Evolutionary conservation across 2,888 invertebrate genomes (phyloP).

Genomic region (Mechanitis mazaeus): DNA sequence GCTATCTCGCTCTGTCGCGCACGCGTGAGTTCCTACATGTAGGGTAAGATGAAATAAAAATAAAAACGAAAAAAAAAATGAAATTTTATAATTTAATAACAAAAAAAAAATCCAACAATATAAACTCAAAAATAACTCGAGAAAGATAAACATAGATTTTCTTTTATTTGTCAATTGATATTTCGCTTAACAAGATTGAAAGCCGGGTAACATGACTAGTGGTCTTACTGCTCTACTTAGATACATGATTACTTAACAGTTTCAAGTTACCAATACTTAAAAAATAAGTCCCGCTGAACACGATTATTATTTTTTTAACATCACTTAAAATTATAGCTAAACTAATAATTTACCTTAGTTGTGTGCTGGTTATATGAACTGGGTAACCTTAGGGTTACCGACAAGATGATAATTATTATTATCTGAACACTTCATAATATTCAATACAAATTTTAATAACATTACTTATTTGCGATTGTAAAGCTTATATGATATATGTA

Average conservation of each 20-base stretch:
- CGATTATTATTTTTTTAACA: constrained; percentile 65
- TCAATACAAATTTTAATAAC: constrained; percentile 54
- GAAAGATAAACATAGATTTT: constrained; percentile 58
- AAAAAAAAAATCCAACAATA: constrained; percentile 56
- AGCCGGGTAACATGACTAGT: constrained; percentile 71
- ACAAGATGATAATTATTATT: constrained; percentile 56
- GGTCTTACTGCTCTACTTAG: constrained; percentile 71
- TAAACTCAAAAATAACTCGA: constrained; percentile 62
- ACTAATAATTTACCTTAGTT: constrained; percentile 65
- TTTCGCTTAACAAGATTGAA: constrained; percentile 67
- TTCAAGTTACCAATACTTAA: constrained; percentile 70
- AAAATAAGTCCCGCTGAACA: constrained; percentile 73
- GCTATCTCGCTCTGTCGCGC: constrained; percentile 61
- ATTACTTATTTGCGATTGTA: constrained; percentile 58
- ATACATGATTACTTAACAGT: constrained; percentile 73
- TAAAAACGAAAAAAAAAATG: constrained; percentile 40
- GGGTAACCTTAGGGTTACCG: constrained; percentile 36
- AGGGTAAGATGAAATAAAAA: constrained; percentile 56
- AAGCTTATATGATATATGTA: constrained; percentile 52
- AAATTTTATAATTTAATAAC: constrained; percentile 55
- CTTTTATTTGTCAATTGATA: constrained; percentile 53
- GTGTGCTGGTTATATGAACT: constrained; percentile 66
- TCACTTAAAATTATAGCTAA: constrained; percentile 69
- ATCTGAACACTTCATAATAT: constrained; percentile 71
- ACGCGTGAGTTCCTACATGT: constrained; percentile 58